Conservation (phyloP, 2,113 vertebrate genomes). For the Carassius auratus region DNA sequence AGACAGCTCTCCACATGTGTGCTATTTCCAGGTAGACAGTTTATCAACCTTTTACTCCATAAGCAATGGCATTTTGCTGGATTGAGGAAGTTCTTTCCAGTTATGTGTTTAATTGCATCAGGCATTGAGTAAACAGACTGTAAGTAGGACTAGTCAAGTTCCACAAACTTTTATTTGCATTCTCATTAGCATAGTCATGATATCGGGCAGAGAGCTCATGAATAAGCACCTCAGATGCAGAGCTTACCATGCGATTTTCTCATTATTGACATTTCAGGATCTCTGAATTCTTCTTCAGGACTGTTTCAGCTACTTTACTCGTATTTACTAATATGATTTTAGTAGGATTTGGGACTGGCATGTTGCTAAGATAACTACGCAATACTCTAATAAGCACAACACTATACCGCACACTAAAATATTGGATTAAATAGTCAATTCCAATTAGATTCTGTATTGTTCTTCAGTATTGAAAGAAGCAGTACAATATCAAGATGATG, state of each 20-base stretch:
- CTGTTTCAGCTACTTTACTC: constrained; percentile 42
- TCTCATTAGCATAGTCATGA: constrained; percentile 57
- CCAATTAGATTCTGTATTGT: not conserved
- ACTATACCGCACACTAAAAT: not conserved
- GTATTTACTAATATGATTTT: constrained; percentile 13
- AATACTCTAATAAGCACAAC: not conserved
- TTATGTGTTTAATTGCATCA: not conserved
- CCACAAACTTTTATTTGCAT: constrained; percentile 45
- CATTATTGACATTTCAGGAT: not conserved
- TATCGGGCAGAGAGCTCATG: constrained; percentile 35
- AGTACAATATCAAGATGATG: not conserved
- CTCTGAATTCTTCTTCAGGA: constrained; percentile 48
- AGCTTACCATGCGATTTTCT: constrained; percentile 27
- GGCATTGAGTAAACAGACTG: not conserved
- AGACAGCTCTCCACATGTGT: too few species aligned
- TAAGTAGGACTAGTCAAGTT: constrained; percentile 43
- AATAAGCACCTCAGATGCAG: constrained; percentile 37
- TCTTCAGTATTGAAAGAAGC: not conserved
- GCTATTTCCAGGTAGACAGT: too few species aligned
- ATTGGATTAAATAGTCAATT: not conserved
- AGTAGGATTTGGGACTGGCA: not conserved
- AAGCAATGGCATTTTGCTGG: not conserved
- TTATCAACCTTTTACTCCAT: too few species aligned
- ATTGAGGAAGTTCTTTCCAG: not conserved
- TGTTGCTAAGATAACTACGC: too few species aligned